These are phyloP conservation scores for Agapornis canus DNA, from an alignment of 2,797 vertebrate genomes.

Conservation along the genomic window DNA sequence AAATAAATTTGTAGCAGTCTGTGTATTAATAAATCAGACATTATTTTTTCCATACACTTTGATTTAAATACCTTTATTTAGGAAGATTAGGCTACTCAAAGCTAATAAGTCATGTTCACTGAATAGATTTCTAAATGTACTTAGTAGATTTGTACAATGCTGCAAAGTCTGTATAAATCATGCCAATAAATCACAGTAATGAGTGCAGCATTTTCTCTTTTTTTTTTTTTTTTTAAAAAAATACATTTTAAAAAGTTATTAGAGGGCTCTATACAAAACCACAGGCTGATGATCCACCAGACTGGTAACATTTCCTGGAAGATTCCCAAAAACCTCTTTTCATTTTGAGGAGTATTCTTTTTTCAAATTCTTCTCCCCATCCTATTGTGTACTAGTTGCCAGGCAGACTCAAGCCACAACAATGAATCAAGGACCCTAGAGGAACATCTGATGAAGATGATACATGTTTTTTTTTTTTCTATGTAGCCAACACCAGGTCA, in stretches of 20 bases:
- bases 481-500: background rate
- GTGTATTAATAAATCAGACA: background rate
- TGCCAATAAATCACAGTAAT: background rate
- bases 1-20: background rate
- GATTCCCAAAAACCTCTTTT: background rate
- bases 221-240: background rate
- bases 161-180: background rate
- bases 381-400: background rate
- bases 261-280: background rate
- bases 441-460: background rate
- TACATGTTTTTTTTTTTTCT: background rate
- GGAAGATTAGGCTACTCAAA: background rate
- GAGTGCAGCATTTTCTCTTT: background rate
- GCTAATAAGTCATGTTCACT: background rate
- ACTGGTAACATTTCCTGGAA: background rate
- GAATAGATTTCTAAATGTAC: background rate
- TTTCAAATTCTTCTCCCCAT: background rate
- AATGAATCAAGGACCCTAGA: background rate
- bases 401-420: background rate
- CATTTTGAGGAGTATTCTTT: background rate
- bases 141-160: background rate
- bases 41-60: background rate
- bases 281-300: rapidly evolving
- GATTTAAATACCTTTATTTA: background rate
- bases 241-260: too few relatives aligned